Percentiles rank a stretch among this genome's conserved stretches.
Evolutionary conservation across 1,140 invertebrate species (phyloP).

Genomic region (Limonius californicus): DNA sequence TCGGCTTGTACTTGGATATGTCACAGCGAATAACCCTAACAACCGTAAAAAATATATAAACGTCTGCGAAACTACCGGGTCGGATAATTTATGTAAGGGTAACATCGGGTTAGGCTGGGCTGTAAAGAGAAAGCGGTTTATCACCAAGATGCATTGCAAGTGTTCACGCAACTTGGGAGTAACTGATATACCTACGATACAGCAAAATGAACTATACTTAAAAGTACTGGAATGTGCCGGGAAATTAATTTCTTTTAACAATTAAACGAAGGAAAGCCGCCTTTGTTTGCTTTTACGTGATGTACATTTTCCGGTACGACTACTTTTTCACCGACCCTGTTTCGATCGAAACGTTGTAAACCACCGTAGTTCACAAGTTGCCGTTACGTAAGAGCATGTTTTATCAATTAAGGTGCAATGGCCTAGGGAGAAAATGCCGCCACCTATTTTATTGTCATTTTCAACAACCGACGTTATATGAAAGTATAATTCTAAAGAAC

Average conservation of each 20-base stretch:
- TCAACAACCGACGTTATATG: too few relatives aligned
- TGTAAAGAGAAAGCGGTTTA: conserved; percentile 25
- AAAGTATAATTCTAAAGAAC: too few relatives aligned
- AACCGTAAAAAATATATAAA: conserved; percentile 27
- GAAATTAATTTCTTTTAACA: conserved; percentile 12
- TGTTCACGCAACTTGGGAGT: conserved; percentile 22
- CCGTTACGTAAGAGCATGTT: too few relatives aligned
- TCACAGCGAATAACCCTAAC: conserved; percentile 22
- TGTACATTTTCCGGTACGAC: too few relatives aligned
- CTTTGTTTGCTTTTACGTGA: too few relatives aligned
- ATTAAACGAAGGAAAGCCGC: too few relatives aligned
- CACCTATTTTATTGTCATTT: too few relatives aligned
- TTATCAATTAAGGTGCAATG: too few relatives aligned
- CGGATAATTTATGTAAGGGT: conserved; percentile 25
- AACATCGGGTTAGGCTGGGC: conserved; percentile 19
- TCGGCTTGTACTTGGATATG: conserved; percentile 18
- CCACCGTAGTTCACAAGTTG: too few relatives aligned
- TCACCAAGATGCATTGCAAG: conserved; percentile 23
- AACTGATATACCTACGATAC: background rate
- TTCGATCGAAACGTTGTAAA: too few relatives aligned
- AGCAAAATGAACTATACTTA: conserved; percentile 6
- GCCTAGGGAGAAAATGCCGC: too few relatives aligned
- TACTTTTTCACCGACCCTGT: too few relatives aligned
- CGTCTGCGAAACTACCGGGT: conserved; percentile 19
- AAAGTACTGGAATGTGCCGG: conserved; percentile 5